phyloP scores from a whole-genome alignment of 2,888 invertebrate species.

The Clunio marinus region DNA sequence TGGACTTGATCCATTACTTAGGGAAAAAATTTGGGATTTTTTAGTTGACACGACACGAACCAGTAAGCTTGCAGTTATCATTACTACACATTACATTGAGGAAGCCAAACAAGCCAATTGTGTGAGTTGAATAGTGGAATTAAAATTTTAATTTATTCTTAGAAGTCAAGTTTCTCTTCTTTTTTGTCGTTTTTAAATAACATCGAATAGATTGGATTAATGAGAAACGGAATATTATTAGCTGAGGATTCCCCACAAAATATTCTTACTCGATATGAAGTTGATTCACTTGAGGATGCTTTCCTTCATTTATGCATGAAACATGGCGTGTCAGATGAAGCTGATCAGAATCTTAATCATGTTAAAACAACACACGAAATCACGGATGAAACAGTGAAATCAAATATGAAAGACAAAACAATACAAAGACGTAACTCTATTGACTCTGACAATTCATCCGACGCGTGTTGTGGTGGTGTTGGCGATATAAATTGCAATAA shows the following conservation, averaged over 20 bases:
- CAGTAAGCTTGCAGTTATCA: conserved; percentile 74
- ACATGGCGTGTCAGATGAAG: conserved; percentile 31
- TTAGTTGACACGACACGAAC: conserved; percentile 66
- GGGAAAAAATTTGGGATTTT: conserved; percentile 88
- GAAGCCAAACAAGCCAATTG: conserved; percentile 78
- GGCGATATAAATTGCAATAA: conserved; percentile 33
- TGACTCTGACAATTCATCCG: conserved; percentile 32
- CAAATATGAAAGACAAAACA: not conserved
- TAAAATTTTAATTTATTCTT: not conserved
- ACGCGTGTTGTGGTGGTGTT: conserved; percentile 25
- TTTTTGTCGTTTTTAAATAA: too few relatives aligned
- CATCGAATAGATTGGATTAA: conserved; percentile 72
- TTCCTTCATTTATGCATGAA: conserved; percentile 59
- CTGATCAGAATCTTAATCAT: conserved; percentile 3
- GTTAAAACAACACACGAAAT: not conserved
- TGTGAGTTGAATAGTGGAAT: conserved; percentile 52
- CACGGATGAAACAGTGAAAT: not conserved
- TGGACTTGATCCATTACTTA: conserved; percentile 77
- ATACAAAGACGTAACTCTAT: conserved; percentile 25
- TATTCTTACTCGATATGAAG: conserved; percentile 65
- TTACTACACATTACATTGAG: conserved; percentile 93
- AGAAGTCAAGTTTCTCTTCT: too few relatives aligned
- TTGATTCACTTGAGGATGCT: conserved; percentile 82
- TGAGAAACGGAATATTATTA: conserved; percentile 78
- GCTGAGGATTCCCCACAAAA: conserved; percentile 78